Evolutionary conservation across 2,113 vertebrate species (phyloP).

Genomic region (Cottus gobio): DNA sequence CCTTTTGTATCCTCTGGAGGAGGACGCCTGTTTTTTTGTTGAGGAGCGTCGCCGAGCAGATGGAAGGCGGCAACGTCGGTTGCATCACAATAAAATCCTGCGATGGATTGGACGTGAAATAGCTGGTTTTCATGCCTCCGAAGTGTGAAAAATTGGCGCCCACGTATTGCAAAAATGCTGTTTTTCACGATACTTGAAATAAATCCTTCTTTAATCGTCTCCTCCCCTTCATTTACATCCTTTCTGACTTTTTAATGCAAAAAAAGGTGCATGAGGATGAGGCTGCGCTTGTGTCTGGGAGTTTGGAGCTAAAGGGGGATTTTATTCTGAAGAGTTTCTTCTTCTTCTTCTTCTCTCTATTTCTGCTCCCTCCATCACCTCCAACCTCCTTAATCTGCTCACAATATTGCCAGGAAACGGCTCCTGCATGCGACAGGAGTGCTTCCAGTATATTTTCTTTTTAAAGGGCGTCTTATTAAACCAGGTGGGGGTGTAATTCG

Average conservation of each 20-base stretch:
- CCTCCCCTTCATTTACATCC: conserved; percentile 7
- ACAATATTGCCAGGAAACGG: conserved; percentile 47
- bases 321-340: conserved; percentile 1
- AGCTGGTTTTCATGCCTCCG: not conserved
- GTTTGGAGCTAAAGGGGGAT: not conserved
- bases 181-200: no score
- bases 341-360: conserved; percentile 6
- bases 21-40: not conserved
- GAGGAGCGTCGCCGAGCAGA: not conserved
- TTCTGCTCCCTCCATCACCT: not conserved
- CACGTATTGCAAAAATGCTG: not conserved
- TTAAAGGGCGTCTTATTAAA: conserved; percentile 7
- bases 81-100: not conserved
- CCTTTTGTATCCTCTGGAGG: not conserved
- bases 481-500: conserved; percentile 18
- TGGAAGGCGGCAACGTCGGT: not conserved
- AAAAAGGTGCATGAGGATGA: not conserved
- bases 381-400: conserved; percentile 40
- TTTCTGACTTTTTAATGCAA: not conserved
- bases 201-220: conserved; percentile 3
- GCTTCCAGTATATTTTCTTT: not conserved
- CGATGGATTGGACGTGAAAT: not conserved
- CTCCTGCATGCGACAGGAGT: conserved; percentile 17
- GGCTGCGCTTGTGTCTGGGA: not conserved
- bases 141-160: not conserved